phyloP scores from a whole-genome alignment of 2,888 invertebrate genomes.

The Watsonalla binaria region DNA sequence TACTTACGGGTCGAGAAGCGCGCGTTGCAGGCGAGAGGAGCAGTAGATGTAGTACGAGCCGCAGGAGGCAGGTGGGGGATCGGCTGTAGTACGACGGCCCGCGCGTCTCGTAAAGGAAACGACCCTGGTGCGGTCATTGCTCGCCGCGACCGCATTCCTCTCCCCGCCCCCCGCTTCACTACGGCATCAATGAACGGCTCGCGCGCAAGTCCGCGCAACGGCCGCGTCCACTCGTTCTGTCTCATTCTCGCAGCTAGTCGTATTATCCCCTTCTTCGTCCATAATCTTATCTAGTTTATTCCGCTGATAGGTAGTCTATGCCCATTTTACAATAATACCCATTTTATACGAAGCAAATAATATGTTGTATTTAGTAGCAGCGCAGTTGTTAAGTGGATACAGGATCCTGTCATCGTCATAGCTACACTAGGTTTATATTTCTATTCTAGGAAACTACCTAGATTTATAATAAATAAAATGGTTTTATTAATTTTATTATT shows the following conservation, averaged over 20 bases:
- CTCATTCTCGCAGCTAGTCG: constrained; percentile 44
- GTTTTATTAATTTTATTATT: too few relatives aligned
- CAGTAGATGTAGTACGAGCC: constrained; percentile 56
- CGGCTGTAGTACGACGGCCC: constrained; percentile 73
- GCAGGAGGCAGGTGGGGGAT: constrained; percentile 41
- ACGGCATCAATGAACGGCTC: constrained; percentile 75
- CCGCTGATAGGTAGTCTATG: constrained; percentile 8
- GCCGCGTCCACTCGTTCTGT: constrained; percentile 46
- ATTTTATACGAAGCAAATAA: neutral
- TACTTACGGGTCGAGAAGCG: constrained; percentile 67
- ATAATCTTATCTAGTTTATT: constrained; percentile 20
- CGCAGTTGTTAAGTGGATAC: too few relatives aligned
- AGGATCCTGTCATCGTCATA: too few relatives aligned
- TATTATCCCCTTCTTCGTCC: constrained; percentile 30
- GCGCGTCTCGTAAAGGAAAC: constrained; percentile 77
- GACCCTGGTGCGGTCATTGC: constrained; percentile 79
- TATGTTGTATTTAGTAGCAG: too few relatives aligned
- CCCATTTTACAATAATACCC: neutral
- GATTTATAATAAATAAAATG: too few relatives aligned
- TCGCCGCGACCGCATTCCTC: constrained; percentile 76
- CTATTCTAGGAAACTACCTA: too few relatives aligned
- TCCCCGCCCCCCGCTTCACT: constrained; percentile 48
- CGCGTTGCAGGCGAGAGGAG: constrained; percentile 59
- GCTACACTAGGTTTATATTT: too few relatives aligned
- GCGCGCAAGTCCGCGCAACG: constrained; percentile 46